Evolutionary conservation across 2,888 invertebrate genomes (phyloP), one percentile per base, ranked within the genome.

Genomic region (Cynaeus angustus): DNA sequence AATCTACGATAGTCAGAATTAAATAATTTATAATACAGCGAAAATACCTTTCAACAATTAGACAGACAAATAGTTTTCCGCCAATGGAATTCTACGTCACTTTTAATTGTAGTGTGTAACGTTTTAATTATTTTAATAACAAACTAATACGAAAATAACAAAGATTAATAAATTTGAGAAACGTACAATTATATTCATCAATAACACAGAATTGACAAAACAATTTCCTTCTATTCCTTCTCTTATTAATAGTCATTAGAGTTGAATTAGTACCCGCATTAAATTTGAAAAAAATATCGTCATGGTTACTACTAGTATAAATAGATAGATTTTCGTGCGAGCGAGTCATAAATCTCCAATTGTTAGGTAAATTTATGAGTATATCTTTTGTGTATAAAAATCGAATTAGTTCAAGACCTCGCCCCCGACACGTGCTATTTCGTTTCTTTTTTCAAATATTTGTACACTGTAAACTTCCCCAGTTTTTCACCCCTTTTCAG

Each of bases 121-220:
- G 5, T 12, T 41, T 41, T 41, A 41, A 41, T 41, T 41, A 41
- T 10, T 41, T 13, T 12, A 41, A 41, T 12, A 41, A 41, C 12
- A 7, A 12, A 10, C 41, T 41, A 41, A 41, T 13, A 12, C 1
- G 12, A 41, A 41, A 41, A 41, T 41, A 3, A 41, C 13, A 41
- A 41, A 10, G 33, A 33, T 33, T 33, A 33, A 33, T 33, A 7
- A 33, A 33, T 33, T 33, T 2, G 33, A 33, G n/a, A 33, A 33
- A n/a, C 33, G 9, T 33, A 33, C 33, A 33, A 33, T 33, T 33
- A 33, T 4, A 33, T 33, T 4, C 21, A 21, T 21, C 21, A 21
- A 21, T 21, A 21, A 21, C 21, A 7, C 33, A 33, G 6, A 33
- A 33, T 33, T 33, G 33, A 33, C 33, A 7, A 33, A 7, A 33